Evolutionary conservation across 2,113 vertebrate genomes (phyloP).

Genomic region (Halcyon senegalensis): DNA sequence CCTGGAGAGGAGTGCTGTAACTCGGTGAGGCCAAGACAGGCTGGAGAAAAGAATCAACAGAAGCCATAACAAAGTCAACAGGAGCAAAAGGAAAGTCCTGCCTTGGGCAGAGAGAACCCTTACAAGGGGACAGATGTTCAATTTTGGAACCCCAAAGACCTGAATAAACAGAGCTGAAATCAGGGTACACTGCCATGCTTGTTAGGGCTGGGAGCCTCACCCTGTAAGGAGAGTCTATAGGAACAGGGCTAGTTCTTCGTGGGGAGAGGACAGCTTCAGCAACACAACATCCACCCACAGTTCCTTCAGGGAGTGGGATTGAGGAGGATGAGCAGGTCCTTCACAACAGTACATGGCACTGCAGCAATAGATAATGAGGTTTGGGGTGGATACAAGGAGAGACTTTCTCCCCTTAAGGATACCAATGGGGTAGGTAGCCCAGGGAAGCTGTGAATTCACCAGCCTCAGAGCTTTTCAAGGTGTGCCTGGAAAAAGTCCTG

Average conservation of each 20-base stretch:
- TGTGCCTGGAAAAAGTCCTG: neutral
- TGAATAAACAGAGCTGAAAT: neutral
- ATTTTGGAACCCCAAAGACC: neutral
- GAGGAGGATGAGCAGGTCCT: neutral
- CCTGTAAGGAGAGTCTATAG: neutral
- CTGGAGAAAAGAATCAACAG: neutral
- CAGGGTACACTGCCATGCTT: neutral
- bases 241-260: neutral
- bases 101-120: fast-evolving
- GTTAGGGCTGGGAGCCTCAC: neutral
- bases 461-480: neutral
- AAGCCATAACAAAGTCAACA: neutral
- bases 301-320: fast-evolving
- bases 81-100: neutral
- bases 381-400: neutral
- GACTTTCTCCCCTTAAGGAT: neutral
- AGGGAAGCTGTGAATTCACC: neutral
- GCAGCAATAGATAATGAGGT: neutral
- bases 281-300: fast-evolving
- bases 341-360: neutral
- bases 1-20: neutral
- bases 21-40: neutral
- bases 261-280: neutral
- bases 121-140: neutral
- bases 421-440: neutral